Percentiles rank a stretch among this genome's conserved stretches.
These are phyloP conservation scores for Troides aeacus DNA, from an alignment of 2,888 invertebrate species.

Conservation along the genomic window DNA sequence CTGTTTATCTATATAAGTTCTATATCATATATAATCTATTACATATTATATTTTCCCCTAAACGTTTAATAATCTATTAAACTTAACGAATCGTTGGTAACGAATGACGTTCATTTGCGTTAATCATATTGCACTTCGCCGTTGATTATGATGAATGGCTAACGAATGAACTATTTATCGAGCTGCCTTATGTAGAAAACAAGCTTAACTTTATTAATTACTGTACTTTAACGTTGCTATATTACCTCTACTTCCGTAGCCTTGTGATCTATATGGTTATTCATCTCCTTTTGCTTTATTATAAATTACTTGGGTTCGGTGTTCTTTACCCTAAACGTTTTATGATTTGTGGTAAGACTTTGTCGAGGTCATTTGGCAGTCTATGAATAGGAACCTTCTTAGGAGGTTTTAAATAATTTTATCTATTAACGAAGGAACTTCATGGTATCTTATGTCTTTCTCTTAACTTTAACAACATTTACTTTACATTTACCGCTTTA, in stretches of 20 bases:
- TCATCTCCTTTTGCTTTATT: no score
- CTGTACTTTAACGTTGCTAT: neutral
- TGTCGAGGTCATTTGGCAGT: no score
- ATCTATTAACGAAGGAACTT: no score
- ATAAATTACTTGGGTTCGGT: no score
- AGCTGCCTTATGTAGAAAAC: neutral
- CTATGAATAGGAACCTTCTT: no score
- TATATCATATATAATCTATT: neutral
- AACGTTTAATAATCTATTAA: conserved; percentile 4
- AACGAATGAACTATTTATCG: neutral
- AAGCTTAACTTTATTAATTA: conserved; percentile 2
- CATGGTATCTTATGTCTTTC: no score
- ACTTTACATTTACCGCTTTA: no score
- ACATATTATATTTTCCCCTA: neutral
- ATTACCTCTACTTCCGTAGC: neutral
- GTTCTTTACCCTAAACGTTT: no score
- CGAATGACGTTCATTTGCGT: neutral
- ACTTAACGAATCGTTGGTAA: neutral
- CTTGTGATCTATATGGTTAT: neutral
- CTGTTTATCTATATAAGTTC: conserved; percentile 9
- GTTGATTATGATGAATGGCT: neutral
- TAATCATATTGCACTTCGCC: conserved; percentile 3
- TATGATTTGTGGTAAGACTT: no score
- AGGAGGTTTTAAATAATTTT: no score
- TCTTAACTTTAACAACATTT: no score